Percentiles rank a stretch among this genome's conserved stretches.
Evolutionary conservation across 2,113 vertebrate genomes (phyloP).

Genomic region (Hypomesus transpacificus): DNA sequence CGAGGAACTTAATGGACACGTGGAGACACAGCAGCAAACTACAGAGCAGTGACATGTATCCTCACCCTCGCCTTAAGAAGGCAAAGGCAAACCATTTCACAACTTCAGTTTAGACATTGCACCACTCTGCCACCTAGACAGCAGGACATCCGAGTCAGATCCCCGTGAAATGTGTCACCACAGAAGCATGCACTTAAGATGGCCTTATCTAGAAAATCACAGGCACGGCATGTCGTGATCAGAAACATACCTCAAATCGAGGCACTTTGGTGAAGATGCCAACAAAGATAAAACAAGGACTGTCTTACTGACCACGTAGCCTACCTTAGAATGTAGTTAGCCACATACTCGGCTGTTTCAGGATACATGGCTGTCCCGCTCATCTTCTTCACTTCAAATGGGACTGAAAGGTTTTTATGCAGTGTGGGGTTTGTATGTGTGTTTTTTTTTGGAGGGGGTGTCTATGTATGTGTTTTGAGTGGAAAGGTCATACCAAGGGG

Average conservation of each 20-base stretch:
- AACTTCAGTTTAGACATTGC: background rate
- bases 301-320: background rate
- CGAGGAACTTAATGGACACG: background rate
- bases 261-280: no score
- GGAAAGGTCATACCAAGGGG: background rate
- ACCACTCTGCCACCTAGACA: background rate
- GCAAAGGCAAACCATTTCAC: background rate
- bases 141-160: background rate
- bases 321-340: slow-evolving; percentile 61
- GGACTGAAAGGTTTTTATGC: slow-evolving; percentile 12
- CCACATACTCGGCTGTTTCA: slow-evolving; percentile 60
- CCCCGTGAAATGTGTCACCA: background rate
- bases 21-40: background rate
- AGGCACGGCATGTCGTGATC: no score
- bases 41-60: background rate
- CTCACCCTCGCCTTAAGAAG: background rate
- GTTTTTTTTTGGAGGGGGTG: background rate
- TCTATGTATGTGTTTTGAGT: slow-evolving; percentile 2
- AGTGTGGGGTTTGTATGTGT: slow-evolving; percentile 10
- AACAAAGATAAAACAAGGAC: background rate
- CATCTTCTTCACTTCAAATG: background rate
- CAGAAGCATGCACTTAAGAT: background rate
- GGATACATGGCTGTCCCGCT: slow-evolving; percentile 38
- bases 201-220: no score
- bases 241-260: no score